Evolutionary conservation across 2,797 vertebrate genomes (phyloP), one percentile per base, ranked within the genome.

Genomic region (Chaenodraco wilsoni): DNA sequence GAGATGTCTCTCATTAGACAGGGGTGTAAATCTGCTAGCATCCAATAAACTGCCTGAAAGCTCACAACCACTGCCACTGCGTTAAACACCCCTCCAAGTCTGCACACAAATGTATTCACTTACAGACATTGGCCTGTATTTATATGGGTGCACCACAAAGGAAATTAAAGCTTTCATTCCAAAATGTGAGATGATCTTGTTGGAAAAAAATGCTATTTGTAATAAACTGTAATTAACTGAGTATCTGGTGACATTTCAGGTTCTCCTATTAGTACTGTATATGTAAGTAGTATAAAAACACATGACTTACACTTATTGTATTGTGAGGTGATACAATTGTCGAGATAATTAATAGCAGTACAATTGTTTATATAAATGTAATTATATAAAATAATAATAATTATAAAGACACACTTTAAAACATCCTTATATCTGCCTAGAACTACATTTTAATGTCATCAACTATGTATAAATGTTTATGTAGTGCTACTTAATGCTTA

Each of bases 1-100:
- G 79, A 89, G 88, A 87, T 91, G 87, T 89, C 88, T 93, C 83
- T 90, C 86, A 91, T 92, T 92, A 91, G 81, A 72, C 51, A 11
- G 73, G 86, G 75, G 82, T 89, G 84, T 92, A 90, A 91, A 92
- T 92, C 87, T 90, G 75, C 85, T 50, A 81, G 75, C 60, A 61
- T 72, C 78, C 82, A 82, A 82, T 87, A 83, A 88, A 87, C 72
- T 59, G 79, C 72, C 76, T 84, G 72, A 79, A 84, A 69, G 63
- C 80, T 85, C 70, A 82, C 77, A 77, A 70, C 77, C 68, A 61
- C 72, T 83, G 78, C 82, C 78, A 78, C 72, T 88, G 82, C 74
- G 79, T 72, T 81, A 86, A 90, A 84, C 86, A 90, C 79, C 73
- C 78, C 66, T 70, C 73, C 57, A 72, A 66, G 78, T 81, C 72